Conservation (phyloP, 2,888 invertebrate species). For the Drosophila seclusa region DNA sequence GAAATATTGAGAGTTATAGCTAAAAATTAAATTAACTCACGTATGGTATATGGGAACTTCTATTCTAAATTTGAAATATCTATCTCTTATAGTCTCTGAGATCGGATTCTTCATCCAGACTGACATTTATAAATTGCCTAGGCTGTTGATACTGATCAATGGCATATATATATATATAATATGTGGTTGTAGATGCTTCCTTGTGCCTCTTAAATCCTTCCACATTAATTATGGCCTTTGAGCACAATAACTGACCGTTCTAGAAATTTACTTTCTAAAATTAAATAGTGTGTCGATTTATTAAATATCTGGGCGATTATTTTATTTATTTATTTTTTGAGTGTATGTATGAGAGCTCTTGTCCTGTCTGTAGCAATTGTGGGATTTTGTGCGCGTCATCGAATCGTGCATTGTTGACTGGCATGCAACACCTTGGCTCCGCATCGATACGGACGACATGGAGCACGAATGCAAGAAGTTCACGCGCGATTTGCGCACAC, state of each 20-base stretch:
- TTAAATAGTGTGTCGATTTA: background rate
- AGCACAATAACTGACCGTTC: background rate
- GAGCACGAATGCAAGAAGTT: constrained; percentile 98
- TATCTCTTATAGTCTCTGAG: background rate
- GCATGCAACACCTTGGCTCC: constrained; percentile 97
- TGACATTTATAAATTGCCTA: too few relatives aligned
- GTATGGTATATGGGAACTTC: background rate
- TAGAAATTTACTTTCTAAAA: background rate
- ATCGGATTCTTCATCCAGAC: background rate
- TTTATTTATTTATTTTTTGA: background rate
- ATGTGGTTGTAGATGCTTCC: too few relatives aligned
- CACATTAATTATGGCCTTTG: background rate
- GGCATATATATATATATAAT: too few relatives aligned
- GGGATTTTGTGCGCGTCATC: constrained; percentile 96
- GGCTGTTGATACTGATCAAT: background rate
- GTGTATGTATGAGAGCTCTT: constrained; percentile 16
- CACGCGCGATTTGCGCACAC: constrained; percentile 92
- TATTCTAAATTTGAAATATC: too few relatives aligned
- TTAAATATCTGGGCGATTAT: background rate
- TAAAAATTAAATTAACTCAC: background rate
- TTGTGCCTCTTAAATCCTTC: background rate
- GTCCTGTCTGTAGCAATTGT: constrained; percentile 87
- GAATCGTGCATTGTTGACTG: constrained; percentile 94
- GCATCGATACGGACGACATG: constrained; percentile 97
- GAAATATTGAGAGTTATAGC: too few relatives aligned